Conservation (phyloP, 1,140 invertebrate genomes). For the Cardiocondyla obscurior region DNA sequence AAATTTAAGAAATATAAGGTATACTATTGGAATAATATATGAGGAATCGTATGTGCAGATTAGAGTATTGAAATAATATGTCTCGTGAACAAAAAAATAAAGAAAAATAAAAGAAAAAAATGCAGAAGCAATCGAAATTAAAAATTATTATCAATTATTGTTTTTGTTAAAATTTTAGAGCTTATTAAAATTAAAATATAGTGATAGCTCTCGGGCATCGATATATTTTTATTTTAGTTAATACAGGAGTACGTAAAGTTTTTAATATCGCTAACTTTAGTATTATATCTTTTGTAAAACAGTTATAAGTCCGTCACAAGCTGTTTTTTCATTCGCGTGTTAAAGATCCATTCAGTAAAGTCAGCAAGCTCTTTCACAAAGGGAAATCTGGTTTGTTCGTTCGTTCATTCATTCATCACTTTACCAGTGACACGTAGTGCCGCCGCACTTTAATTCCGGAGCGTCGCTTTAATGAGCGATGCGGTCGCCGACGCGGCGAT, state of each 20-base stretch:
- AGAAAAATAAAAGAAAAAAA: too few species aligned
- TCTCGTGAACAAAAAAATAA: neutral
- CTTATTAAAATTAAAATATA: neutral
- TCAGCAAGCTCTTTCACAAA: constrained; percentile 8
- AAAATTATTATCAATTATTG: neutral
- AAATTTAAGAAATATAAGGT: neutral
- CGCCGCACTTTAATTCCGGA: constrained; percentile 55
- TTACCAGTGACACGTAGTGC: constrained; percentile 20
- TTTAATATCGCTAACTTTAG: neutral
- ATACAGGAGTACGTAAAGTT: neutral
- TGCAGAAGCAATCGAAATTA: too few species aligned
- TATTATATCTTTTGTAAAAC: neutral
- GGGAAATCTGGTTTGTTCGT: neutral
- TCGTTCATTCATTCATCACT: constrained; percentile 56
- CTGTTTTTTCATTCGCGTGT: neutral
- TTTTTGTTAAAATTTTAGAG: neutral
- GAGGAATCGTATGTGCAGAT: neutral
- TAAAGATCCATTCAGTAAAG: constrained; percentile 33
- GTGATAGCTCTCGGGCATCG: too few species aligned
- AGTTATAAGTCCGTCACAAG: neutral
- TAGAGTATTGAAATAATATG: neutral
- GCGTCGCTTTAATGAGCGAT: constrained; percentile 38
- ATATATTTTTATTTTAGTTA: neutral
- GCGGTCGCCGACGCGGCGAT: neutral
- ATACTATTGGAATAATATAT: neutral